phyloP scores from a whole-genome alignment of 2,888 invertebrate genomes.

The Oxystoma pomonae region DNA sequence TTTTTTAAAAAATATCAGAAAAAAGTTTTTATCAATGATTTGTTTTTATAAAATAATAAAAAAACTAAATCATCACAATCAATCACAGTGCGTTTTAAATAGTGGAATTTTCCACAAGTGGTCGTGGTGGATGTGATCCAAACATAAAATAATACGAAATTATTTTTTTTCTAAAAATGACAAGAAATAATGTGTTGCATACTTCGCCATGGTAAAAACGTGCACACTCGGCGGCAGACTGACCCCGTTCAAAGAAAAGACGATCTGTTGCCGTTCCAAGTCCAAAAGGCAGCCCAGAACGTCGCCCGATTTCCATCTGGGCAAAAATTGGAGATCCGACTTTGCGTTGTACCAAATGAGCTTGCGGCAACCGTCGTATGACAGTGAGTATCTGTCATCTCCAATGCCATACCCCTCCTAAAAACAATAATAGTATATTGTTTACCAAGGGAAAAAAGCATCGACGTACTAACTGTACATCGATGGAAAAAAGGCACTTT shows the following conservation, averaged over 20 bases:
- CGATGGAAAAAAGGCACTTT: too few relatives aligned
- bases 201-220: slow-evolving; percentile 75
- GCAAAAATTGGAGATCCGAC: slow-evolving; percentile 56
- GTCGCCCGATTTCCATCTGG: slow-evolving; percentile 80
- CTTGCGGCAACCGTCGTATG: slow-evolving; percentile 89
- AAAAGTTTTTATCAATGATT: too few relatives aligned
- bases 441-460: too few relatives aligned
- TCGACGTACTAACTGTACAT: too few relatives aligned
- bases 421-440: too few relatives aligned
- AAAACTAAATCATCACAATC: background rate
- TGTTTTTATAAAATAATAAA: too few relatives aligned
- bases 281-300: slow-evolving; percentile 82
- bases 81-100: too few relatives aligned
- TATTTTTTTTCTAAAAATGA: too few relatives aligned
- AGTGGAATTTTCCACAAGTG: too few relatives aligned
- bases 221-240: slow-evolving; percentile 65
- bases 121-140: too few relatives aligned
- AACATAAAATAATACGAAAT: too few relatives aligned
- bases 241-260: slow-evolving; percentile 81
- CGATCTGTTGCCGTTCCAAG: slow-evolving; percentile 64
- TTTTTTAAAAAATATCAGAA: too few relatives aligned
- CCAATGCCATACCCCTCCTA: slow-evolving; percentile 95
- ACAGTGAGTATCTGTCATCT: slow-evolving; percentile 83
- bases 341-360: slow-evolving; percentile 87
- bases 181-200: slow-evolving; percentile 39